Base-by-base conservation (phyloP, 2,888 invertebrate species). In the Drosophila kambysellisi region DNA sequence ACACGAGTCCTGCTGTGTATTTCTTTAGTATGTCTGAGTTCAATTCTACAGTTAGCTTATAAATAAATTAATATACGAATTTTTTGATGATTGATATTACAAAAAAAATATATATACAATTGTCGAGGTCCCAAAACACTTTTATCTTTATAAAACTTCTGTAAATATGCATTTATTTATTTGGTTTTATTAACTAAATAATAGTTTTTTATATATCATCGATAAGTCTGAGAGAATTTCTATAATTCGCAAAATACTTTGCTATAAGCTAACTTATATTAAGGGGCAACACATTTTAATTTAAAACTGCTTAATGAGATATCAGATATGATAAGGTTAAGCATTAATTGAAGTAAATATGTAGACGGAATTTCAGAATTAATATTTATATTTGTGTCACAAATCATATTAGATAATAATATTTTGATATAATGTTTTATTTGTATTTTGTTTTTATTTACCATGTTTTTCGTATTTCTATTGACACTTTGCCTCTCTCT, bases 1-100 rank as follows among this genome's bases (percentile, higher is more conserved):
- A 29, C 50, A 30, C 25, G 11, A 41, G 43, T 50, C 39, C 48
- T 30, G 20, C 51, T 69, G 57, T 52, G 51, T 8, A 8, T 25
- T 58, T 68, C 35, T 46, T 37, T 11, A 8, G 12, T 29, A n/a
- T 35, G 61, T 46, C 29, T 53, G 37, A 25, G 2, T 58, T 75
- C 61, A 30, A 39, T 51, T 56, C 57, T 12, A 9, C 25, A 41
- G 53, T 37, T 46, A 53, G 52, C 52, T 54, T 33, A 20, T 66
- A 41, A 30, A 39, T 29, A 50, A 52, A 50, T 11, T 15, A 46
- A 8, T 46, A 25, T 15, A 4, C 7, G 7, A 12, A 20, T 46
- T 25, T 25, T 7, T 2, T 4, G 46, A 15, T 7, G 20, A 25
- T 46, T 25, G 2, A 46, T 15, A 7, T 25, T 15, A 25, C 7